Percentiles rank a stretch among this genome's conserved stretches.
Conservation (phyloP, 2,888 invertebrate genomes). For the Hydrotaea cyrtoneurina region DNA sequence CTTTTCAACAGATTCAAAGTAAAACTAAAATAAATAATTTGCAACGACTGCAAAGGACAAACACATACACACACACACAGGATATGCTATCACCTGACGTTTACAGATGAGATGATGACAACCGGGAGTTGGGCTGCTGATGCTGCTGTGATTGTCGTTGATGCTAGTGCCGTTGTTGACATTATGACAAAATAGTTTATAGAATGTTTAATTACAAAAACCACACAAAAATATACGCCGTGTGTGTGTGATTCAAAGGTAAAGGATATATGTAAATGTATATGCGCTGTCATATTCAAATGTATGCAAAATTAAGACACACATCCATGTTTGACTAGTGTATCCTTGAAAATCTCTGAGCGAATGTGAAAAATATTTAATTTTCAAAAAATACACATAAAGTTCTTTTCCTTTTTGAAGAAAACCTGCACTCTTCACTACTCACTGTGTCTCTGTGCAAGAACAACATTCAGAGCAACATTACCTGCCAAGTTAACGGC, state of each 20-base stretch:
- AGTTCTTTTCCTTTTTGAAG: too few relatives aligned
- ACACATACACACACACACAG: neutral
- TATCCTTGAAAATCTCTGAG: neutral
- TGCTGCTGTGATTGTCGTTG: too few relatives aligned
- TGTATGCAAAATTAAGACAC: neutral
- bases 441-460: neutral
- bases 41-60: neutral
- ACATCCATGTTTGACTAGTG: neutral
- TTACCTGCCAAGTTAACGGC: constrained; percentile 7
- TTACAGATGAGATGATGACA: neutral
- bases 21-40: constrained; percentile 18
- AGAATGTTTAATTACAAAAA: constrained; percentile 25
- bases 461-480: neutral
- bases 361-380: neutral
- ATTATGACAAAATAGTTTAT: constrained; percentile 27
- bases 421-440: too few relatives aligned
- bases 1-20: constrained; percentile 17
- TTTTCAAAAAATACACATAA: too few relatives aligned
- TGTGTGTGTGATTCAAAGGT: neutral
- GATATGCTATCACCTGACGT: neutral
- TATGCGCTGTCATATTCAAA: too few relatives aligned
- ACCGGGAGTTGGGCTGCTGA: neutral
- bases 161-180: neutral
- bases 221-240: neutral
- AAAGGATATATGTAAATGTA: neutral